Base-by-base conservation (phyloP, 2,888 invertebrate species). In the Heliothis peltigera region DNA sequence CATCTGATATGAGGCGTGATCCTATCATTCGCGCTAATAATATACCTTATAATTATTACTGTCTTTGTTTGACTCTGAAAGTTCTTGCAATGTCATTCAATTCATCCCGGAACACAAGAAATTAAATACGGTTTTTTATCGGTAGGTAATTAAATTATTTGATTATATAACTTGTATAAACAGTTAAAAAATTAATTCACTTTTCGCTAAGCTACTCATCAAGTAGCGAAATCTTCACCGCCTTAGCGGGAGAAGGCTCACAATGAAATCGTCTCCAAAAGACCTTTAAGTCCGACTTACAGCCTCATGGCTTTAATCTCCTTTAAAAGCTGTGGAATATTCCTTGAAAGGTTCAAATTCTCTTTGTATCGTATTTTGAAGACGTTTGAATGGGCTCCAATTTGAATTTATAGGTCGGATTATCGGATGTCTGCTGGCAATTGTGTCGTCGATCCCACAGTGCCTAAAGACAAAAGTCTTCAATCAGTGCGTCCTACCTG, bases 311-410 rank as follows among this genome's bases (percentile, higher is more conserved):
- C 39, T 39, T 15, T 39, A 39, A 39, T 39, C 39, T n/a, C 39
- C 32, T 35, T 35, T 28, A 15, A 35, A 35, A 35, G 35, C 35
- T 39, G 5, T 39, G 39, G 39, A n/a, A 39, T 39, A 39, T 39
- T n/a, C 39, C 39, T n/a, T 39, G n/a, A 39, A 39, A n/a, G 39
- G 0, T 39, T 39, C n/a, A n/a, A 15, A n/a, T 39, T 39, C 39
- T n/a, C 39, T n/a, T 39, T 39, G 39, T n/a, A 15, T 39, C 39
- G 39, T 39, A n/a, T 39, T 39, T n/a, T 39, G 39, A n/a, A 39
- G n/a, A 5, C 39, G 39, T 39, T 39, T n/a, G 39, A 35, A 15
- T 35, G 15, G 4, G 39, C 15, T n/a, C n/a, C 39, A 39, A 39
- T 39, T 39, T 5, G 39, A 39, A 39, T 39, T 39, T 39, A 32